A percentile compares a stretch with the other conserved stretches of the same genome.
Evolutionary conservation across 2,797 vertebrate species (phyloP).

Genomic region (Bothrops alternatus): DNA sequence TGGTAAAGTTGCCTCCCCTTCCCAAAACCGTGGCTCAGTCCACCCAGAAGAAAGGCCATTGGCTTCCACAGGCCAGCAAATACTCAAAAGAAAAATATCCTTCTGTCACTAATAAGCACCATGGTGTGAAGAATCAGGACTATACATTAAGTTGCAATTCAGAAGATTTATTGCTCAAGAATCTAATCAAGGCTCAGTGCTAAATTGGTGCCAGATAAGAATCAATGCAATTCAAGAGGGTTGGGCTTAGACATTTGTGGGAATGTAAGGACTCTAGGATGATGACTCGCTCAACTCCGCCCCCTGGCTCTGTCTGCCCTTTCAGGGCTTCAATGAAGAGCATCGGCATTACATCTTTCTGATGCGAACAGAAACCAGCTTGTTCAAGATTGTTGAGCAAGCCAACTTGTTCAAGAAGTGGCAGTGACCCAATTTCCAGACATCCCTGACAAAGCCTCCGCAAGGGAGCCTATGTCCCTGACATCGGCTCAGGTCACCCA

Average conservation of each 20-base stretch:
- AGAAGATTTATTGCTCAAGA: not conserved
- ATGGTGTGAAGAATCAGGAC: not conserved
- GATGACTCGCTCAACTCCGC: not conserved
- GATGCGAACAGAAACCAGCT: not conserved
- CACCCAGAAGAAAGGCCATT: not conserved
- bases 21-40: not conserved
- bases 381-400: not conserved
- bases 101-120: not conserved
- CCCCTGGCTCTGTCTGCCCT: too few species aligned
- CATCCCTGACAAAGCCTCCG: not conserved
- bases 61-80: not conserved
- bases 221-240: not conserved
- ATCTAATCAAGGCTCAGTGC: not conserved
- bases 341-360: not conserved
- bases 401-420: not conserved
- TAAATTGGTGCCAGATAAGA: not conserved
- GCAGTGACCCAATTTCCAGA: not conserved
- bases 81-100: not conserved
- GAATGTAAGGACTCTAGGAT: not conserved
- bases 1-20: not conserved
- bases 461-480: not conserved
- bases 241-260: not conserved
- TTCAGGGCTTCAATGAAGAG: not conserved
- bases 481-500: not conserved
- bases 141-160: not conserved